Percentiles rank a stretch among this genome's conserved stretches.
Evolutionary conservation across 2,888 invertebrate genomes (phyloP).

Genomic region (Zygogramma bicolorata): DNA sequence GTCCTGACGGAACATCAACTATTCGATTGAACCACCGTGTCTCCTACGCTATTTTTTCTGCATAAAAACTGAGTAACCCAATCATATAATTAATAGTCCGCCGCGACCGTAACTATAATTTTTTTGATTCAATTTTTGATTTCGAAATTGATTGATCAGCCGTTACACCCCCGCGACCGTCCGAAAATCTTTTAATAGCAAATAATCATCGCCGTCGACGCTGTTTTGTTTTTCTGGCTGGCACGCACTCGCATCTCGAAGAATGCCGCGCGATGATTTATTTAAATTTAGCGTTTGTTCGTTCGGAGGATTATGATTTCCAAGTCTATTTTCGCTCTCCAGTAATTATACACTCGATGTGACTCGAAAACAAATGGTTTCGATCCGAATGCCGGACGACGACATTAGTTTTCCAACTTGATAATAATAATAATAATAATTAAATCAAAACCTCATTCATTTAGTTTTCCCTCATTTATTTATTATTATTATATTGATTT

Average conservation of each 20-base stretch:
- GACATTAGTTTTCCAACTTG: constrained; percentile 10
- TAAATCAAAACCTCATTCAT: too few relatives aligned
- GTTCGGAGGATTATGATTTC: constrained; percentile 57
- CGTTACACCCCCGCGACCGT: constrained; percentile 43
- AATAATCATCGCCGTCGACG: constrained; percentile 58
- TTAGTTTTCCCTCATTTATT: neutral
- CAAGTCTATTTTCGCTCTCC: constrained; percentile 54
- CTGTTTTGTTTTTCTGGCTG: constrained; percentile 56
- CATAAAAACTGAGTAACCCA: too few relatives aligned
- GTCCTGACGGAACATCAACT: too few relatives aligned
- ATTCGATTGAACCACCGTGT: too few relatives aligned
- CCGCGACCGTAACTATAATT: too few relatives aligned
- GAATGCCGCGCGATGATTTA: constrained; percentile 55
- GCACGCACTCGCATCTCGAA: constrained; percentile 48
- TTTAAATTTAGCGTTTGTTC: constrained; percentile 57
- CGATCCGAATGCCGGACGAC: constrained; percentile 49
- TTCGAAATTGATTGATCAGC: constrained; percentile 23
- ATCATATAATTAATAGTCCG: too few relatives aligned
- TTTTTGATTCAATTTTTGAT: too few relatives aligned
- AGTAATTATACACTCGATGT: constrained; percentile 58
- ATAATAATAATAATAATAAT: too few relatives aligned
- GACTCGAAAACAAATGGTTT: constrained; percentile 58
- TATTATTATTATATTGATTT: too few relatives aligned
- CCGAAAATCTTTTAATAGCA: constrained; percentile 57
- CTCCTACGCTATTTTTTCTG: too few relatives aligned